Percentiles rank a stretch among this genome's conserved stretches.
phyloP scores from a whole-genome alignment of 2,797 vertebrate species.

The Lepus townsendii region DNA sequence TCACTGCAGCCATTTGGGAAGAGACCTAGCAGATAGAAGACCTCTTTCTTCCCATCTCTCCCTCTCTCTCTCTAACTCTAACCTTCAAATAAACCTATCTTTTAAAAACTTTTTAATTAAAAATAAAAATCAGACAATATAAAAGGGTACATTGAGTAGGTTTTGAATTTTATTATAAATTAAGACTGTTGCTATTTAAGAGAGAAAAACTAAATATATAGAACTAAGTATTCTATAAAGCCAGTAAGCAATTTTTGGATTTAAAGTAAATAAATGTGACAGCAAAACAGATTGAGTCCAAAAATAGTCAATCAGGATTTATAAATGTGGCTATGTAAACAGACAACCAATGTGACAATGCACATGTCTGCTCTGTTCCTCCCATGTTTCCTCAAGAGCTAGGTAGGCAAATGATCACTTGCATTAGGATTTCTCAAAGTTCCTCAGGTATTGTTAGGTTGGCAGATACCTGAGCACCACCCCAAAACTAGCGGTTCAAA shows the following conservation, averaged over 20 bases:
- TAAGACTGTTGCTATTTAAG: constrained; percentile 24
- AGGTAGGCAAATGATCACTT: not conserved
- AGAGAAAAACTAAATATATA: not conserved
- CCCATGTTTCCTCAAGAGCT: not conserved
- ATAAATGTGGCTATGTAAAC: not conserved
- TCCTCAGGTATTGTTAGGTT: not conserved
- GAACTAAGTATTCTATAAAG: not conserved
- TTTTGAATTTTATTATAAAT: constrained; percentile 51
- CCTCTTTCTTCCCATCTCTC: no score
- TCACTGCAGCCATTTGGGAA: no score
- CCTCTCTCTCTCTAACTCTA: no score
- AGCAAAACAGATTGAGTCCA: not conserved
- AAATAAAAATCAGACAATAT: not conserved
- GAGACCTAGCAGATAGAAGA: no score
- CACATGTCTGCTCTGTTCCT: not conserved
- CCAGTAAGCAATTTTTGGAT: constrained; percentile 26
- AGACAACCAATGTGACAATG: not conserved
- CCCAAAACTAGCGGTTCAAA: not conserved
- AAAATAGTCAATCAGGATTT: not conserved
- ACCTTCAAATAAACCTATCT: no score
- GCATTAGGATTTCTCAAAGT: not conserved
- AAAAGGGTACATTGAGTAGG: not conserved
- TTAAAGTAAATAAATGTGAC: constrained; percentile 32
- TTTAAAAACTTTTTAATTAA: not conserved
- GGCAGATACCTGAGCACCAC: constrained; percentile 12